phyloP scores from a whole-genome alignment of 30 jellyfish, hydroid and myxozoan genomes.

The Clytia hemisphaerica region DNA sequence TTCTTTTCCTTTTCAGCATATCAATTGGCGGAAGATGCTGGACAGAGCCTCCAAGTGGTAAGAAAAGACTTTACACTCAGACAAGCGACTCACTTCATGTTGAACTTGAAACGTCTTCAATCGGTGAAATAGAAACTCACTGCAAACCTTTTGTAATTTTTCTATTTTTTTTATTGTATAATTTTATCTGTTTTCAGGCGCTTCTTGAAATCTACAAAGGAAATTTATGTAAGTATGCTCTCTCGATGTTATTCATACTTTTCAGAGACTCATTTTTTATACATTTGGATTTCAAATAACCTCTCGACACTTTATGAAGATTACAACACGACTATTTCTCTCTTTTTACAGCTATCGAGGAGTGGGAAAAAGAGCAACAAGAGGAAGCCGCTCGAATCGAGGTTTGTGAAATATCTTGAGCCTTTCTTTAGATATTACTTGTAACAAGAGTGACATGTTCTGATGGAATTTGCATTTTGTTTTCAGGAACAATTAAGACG shows the following conservation, averaged over 20 bases:
- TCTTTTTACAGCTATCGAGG: conserved; percentile 32
- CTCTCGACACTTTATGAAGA: background rate
- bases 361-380: conserved; percentile 12
- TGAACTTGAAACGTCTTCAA: too few relatives aligned
- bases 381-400: conserved; percentile 28
- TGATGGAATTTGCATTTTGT: background rate
- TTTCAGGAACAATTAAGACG: background rate
- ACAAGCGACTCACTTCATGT: too few relatives aligned
- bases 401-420: background rate
- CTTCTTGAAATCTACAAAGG: conserved; percentile 38
- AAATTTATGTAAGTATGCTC: conserved; percentile 21
- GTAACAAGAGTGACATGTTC: background rate
- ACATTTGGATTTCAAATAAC: background rate
- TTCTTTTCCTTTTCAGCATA: conserved; percentile 45
- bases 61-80: background rate
- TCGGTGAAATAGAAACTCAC: too few relatives aligned
- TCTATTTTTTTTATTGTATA: too few relatives aligned
- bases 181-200: conserved; percentile 5
- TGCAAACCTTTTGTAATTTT: too few relatives aligned
- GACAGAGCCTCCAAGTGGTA: conserved; percentile 75
- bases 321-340: background rate
- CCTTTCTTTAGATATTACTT: too few relatives aligned
- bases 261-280: background rate
- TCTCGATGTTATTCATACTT: background rate
- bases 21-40: conserved; percentile 74